These are phyloP conservation scores for Conus betulinus DNA, from an alignment of 1,140 invertebrate genomes.

Conservation along the genomic window DNA sequence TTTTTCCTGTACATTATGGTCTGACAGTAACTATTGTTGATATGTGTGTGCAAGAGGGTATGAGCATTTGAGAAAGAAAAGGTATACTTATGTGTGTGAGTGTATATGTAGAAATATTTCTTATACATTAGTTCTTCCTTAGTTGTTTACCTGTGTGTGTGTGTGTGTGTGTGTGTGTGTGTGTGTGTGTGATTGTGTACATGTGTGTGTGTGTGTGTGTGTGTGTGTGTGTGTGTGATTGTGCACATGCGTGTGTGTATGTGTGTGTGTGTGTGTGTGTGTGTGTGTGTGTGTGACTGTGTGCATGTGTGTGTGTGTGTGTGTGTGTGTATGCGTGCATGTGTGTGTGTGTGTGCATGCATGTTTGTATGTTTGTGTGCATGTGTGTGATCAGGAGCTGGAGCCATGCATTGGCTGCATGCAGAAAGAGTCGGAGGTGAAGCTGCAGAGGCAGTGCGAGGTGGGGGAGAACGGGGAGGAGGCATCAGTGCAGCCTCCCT, in stretches of 20 bases:
- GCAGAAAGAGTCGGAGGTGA: conserved; percentile 86
- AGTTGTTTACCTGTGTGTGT: too few relatives aligned
- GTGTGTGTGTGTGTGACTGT: neutral
- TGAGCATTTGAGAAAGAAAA: too few relatives aligned
- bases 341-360: neutral
- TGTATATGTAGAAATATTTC: too few relatives aligned
- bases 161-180: too few relatives aligned
- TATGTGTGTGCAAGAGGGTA: too few relatives aligned
- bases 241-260: neutral
- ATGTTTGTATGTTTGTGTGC: neutral
- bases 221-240: neutral
- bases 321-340: neutral
- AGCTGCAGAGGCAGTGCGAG: conserved; percentile 85
- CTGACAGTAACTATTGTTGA: too few relatives aligned
- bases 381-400: conserved; percentile 80
- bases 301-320: neutral
- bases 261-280: neutral
- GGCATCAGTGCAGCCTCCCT: conserved; percentile 55
- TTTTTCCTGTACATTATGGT: too few relatives aligned
- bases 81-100: too few relatives aligned
- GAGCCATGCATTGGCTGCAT: conserved; percentile 93
- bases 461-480: conserved; percentile 67
- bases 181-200: neutral
- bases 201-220: neutral
- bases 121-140: too few relatives aligned